phyloP scores from a whole-genome alignment of 23 tunicate species.

The Oikopleura vanhoeffeni region DNA sequence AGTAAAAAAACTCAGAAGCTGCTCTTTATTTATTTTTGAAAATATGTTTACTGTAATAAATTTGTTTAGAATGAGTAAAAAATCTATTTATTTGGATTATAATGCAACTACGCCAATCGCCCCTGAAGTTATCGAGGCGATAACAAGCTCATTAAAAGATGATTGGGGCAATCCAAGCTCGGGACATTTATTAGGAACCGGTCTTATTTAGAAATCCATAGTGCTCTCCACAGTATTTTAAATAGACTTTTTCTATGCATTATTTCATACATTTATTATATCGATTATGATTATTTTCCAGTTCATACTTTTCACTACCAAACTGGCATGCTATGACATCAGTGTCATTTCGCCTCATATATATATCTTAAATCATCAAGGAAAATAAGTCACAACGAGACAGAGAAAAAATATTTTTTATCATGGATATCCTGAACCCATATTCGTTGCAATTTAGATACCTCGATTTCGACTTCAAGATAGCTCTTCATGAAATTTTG shows the following conservation, averaged over 20 bases:
- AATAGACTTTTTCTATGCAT: neutral
- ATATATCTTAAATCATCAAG: too few relatives aligned
- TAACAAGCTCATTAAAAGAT: conserved; percentile 21
- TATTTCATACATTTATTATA: conserved; percentile 19
- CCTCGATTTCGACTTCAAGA: too few relatives aligned
- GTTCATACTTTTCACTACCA: neutral
- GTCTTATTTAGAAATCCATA: neutral
- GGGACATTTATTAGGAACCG: neutral
- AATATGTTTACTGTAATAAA: too few relatives aligned
- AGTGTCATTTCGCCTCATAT: too few relatives aligned
- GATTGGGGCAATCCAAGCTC: conserved; percentile 92
- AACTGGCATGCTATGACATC: neutral
- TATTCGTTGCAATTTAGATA: too few relatives aligned
- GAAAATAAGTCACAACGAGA: too few relatives aligned
- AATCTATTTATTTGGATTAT: conserved; percentile 73
- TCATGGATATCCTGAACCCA: too few relatives aligned
- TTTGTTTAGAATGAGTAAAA: too few relatives aligned
- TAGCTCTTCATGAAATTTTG: too few relatives aligned
- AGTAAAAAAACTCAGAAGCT: too few relatives aligned
- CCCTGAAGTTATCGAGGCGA: conserved; percentile 25
- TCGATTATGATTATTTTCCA: neutral
- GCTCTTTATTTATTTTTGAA: too few relatives aligned
- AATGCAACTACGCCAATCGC: conserved; percentile 87
- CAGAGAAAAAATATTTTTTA: too few relatives aligned
- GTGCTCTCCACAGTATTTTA: neutral